Evolutionary conservation across 2,797 vertebrate genomes (phyloP).

Genomic region (Botia almorhae): DNA sequence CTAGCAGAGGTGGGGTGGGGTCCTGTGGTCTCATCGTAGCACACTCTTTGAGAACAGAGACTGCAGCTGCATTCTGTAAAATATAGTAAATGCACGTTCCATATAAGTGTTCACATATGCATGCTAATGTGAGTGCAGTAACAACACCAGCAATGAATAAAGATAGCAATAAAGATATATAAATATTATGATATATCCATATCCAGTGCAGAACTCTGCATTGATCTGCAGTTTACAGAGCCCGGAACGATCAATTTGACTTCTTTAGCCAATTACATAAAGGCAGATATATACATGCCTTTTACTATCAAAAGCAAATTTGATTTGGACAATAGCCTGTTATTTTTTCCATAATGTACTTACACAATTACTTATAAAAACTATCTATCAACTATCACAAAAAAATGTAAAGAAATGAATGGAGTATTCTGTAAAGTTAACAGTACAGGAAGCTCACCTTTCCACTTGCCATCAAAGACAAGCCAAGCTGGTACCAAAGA

Average conservation of each 20-base stretch:
- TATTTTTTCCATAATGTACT: background rate
- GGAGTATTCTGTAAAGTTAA: background rate
- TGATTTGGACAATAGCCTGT: too few relatives aligned
- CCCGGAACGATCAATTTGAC: constrained; percentile 22
- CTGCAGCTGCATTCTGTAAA: constrained; percentile 86
- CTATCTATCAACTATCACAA: background rate
- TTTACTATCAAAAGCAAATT: too few relatives aligned
- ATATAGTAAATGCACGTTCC: constrained; percentile 10
- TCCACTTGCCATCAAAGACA: constrained; percentile 93
- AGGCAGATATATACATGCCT: too few relatives aligned
- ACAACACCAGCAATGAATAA: constrained; percentile 61
- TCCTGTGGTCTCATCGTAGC: constrained; percentile 88
- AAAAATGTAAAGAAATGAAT: background rate
- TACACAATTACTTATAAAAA: background rate
- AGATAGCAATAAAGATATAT: too few relatives aligned
- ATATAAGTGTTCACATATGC: constrained; percentile 37
- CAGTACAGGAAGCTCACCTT: constrained; percentile 85
- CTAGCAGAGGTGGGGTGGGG: constrained; percentile 89
- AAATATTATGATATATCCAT: constrained; percentile 73
- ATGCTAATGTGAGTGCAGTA: background rate
- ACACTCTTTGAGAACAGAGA: constrained; percentile 93
- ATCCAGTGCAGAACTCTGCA: constrained; percentile 70
- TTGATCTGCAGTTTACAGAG: constrained; percentile 62
- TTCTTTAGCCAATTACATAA: constrained; percentile 65
- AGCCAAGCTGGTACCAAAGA: constrained; percentile 94